Conservation (phyloP, 2,888 invertebrate genomes). For the Lochmaea capreae region DNA sequence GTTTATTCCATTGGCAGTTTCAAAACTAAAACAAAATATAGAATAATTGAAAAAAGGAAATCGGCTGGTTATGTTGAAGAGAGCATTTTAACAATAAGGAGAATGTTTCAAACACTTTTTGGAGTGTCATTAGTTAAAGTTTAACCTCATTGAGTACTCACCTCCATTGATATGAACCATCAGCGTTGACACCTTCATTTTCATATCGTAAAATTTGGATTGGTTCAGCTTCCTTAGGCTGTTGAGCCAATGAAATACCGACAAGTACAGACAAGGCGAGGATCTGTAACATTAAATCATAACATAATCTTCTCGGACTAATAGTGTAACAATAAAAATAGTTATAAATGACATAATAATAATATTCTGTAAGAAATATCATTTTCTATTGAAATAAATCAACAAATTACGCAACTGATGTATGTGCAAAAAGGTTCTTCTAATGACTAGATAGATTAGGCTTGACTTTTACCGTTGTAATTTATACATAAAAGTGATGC, state of each 20-base stretch:
- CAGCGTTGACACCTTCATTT: slow-evolving; percentile 73
- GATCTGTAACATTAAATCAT: no score
- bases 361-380: not conserved
- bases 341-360: not conserved
- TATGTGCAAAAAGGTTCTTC: not conserved
- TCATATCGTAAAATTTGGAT: slow-evolving; percentile 73
- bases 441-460: slow-evolving; percentile 3
- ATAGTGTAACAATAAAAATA: no score
- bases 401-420: not conserved
- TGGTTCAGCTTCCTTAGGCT: slow-evolving; percentile 58
- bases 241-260: slow-evolving; percentile 15
- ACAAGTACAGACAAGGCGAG: slow-evolving; percentile 25
- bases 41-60: no score
- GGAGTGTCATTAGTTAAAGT: no score
- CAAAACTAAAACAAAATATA: slow-evolving; percentile 67
- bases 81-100: no score
- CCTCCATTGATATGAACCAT: slow-evolving; percentile 74
- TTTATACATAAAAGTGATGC: no score
- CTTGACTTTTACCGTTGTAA: not conserved
- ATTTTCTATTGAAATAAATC: not conserved
- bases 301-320: no score
- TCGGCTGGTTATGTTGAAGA: no score
- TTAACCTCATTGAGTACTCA: slow-evolving; percentile 36
- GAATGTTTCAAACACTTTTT: no score
- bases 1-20: slow-evolving; percentile 79